phyloP scores from a whole-genome alignment of 2,113 vertebrate species.

The Lontra canadensis region DNA sequence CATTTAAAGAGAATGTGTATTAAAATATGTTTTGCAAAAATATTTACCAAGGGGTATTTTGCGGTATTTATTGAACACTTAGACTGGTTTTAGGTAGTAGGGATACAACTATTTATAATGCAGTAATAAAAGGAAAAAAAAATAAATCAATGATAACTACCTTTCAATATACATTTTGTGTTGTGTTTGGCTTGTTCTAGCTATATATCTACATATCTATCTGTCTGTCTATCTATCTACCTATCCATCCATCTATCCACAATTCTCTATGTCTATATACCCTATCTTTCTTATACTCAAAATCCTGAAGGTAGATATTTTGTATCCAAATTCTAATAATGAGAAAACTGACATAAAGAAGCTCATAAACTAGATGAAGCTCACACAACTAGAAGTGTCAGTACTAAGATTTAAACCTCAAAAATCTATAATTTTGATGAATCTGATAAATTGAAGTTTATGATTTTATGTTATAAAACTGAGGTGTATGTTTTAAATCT shows the following conservation, averaged over 20 bases:
- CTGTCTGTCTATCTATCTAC: not conserved
- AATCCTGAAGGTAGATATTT: not conserved
- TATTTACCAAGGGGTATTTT: not conserved
- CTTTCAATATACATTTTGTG: not conserved
- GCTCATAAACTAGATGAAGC: not conserved
- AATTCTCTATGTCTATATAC: not conserved
- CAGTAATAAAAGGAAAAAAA: not conserved
- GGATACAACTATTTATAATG: not conserved
- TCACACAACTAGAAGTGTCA: not conserved
- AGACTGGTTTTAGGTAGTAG: not conserved
- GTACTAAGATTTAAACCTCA: not conserved
- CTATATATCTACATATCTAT: not conserved
- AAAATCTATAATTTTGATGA: not conserved
- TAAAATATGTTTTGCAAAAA: not conserved
- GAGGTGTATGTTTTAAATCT: not conserved
- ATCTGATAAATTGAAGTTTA: not conserved
- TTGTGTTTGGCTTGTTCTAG: not conserved
- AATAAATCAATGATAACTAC: not conserved
- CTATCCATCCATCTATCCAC: not conserved
- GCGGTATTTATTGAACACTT: not conserved
- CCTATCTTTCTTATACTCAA: not conserved
- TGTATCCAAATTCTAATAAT: not conserved
- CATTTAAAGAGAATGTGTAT: not conserved
- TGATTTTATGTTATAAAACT: not conserved
- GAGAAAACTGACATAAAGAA: not conserved